Conservation (phyloP, 2,888 invertebrate genomes). For the Noctua janthina region DNA sequence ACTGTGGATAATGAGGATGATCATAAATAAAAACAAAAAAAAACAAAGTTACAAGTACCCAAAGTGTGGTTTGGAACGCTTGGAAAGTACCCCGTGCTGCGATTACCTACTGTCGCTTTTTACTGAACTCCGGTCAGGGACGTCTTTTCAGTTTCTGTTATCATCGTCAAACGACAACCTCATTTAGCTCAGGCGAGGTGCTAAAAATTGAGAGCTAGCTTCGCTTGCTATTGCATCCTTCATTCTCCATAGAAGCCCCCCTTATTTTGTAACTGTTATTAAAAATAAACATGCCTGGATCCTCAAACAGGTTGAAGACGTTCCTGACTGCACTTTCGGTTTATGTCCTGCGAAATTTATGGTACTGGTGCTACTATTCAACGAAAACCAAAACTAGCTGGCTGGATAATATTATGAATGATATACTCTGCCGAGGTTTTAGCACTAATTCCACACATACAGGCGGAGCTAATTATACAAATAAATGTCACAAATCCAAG, state of each 20-base stretch:
- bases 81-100: neutral
- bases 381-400: neutral
- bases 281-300: neutral
- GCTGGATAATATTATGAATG: neutral
- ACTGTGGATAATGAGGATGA: neutral
- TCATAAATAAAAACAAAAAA: neutral
- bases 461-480: neutral
- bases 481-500: neutral
- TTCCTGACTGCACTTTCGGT: neutral
- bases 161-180: neutral
- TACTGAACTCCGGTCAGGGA: neutral
- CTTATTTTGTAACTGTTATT: neutral
- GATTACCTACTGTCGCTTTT: neutral
- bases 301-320: neutral
- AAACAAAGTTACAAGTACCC: neutral
- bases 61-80: neutral
- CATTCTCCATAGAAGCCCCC: neutral
- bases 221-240: neutral
- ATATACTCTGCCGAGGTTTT: neutral
- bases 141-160: neutral
- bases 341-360: neutral
- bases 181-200: neutral
- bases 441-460: neutral
- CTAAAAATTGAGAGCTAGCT: neutral
- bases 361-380: neutral